phyloP scores from a whole-genome alignment of 1,140 invertebrate species.

The Bombus polaris region DNA sequence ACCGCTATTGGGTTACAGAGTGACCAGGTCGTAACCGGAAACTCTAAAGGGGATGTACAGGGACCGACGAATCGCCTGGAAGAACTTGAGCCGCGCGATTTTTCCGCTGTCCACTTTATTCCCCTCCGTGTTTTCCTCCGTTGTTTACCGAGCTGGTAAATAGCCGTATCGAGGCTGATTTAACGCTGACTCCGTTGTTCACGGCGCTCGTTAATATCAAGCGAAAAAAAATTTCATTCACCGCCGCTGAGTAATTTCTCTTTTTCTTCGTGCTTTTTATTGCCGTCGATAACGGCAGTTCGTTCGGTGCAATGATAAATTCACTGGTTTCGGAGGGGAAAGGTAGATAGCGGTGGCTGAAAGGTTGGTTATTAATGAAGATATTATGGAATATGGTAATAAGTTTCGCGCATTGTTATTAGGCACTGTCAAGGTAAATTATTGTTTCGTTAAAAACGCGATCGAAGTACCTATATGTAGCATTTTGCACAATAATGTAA shows the following conservation, averaged over 20 bases:
- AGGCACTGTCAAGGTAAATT: too few relatives aligned
- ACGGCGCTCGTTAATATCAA: slow-evolving; percentile 15
- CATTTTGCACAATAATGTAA: too few relatives aligned
- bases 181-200: slow-evolving; percentile 5
- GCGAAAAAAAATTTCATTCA: slow-evolving; percentile 6
- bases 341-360: neutral
- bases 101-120: slow-evolving; percentile 42
- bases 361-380: neutral
- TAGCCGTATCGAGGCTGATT: slow-evolving; percentile 38
- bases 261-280: slow-evolving; percentile 7
- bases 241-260: neutral
- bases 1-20: slow-evolving; percentile 44
- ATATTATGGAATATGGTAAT: neutral
- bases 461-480: too few relatives aligned
- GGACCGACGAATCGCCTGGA: slow-evolving; percentile 13
- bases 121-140: neutral
- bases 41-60: slow-evolving; percentile 58
- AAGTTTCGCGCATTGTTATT: neutral
- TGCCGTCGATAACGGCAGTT: slow-evolving; percentile 5
- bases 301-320: slow-evolving; percentile 2
- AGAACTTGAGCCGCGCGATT: slow-evolving; percentile 24
- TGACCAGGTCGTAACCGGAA: slow-evolving; percentile 53
- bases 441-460: too few relatives aligned
- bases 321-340: neutral
- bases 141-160: slow-evolving; percentile 30